Percentiles rank a stretch among this genome's conserved stretches.
Evolutionary conservation across 2,797 vertebrate species (phyloP).

Genomic region (Propithecus perrieri): DNA sequence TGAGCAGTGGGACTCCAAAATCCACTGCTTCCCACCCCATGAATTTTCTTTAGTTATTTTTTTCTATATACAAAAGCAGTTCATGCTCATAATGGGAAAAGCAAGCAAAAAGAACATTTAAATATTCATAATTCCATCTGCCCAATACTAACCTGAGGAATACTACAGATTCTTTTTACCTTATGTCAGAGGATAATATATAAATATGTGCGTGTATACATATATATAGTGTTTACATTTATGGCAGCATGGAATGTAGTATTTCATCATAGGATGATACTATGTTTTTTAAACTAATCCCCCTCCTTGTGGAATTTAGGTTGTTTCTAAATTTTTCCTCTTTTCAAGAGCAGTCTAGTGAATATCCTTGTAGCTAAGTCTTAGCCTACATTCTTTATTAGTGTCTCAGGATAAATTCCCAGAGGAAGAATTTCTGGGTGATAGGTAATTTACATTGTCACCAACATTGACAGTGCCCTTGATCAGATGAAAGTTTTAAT

Average conservation of each 20-base stretch:
- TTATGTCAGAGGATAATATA: neutral
- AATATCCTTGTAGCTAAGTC: neutral
- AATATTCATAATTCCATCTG: neutral
- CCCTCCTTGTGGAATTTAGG: neutral
- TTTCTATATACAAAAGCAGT: neutral
- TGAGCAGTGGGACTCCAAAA: neutral
- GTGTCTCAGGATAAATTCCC: constrained; percentile 28
- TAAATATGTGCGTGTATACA: neutral
- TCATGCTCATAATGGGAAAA: neutral
- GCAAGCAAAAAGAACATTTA: neutral
- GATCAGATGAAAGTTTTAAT: constrained; percentile 52
- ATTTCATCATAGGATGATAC: neutral
- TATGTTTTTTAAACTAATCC: neutral
- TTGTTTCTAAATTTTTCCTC: constrained; percentile 30
- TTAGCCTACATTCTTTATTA: constrained; percentile 11
- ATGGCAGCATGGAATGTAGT: neutral
- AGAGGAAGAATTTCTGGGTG: constrained; percentile 49
- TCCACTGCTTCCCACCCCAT: neutral
- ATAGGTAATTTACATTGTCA: constrained; percentile 64
- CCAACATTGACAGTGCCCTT: constrained; percentile 38
- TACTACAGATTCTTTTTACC: neutral
- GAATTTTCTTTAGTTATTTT: neutral
- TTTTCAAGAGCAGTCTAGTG: neutral
- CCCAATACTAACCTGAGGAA: neutral
- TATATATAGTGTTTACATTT: neutral